Evolutionary conservation across 2,113 vertebrate genomes (phyloP).

Genomic region (Garra rufa): DNA sequence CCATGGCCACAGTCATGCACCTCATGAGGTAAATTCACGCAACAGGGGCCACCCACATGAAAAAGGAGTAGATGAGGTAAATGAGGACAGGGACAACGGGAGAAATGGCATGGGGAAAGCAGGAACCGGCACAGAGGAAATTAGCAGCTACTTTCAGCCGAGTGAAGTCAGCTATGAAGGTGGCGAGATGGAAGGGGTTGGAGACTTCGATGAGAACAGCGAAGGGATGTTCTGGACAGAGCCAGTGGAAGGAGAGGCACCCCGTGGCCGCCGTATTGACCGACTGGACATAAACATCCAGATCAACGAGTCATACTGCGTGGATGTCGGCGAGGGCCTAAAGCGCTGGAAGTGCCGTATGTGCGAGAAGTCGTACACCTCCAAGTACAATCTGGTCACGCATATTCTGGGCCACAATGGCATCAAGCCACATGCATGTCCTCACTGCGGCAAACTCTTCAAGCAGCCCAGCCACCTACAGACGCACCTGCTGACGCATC

Average conservation of each 20-base stretch:
- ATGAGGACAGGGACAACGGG: constrained; percentile 70
- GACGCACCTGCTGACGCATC: constrained; percentile 96
- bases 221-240: constrained; percentile 75
- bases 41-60: constrained; percentile 68
- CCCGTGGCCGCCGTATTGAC: constrained; percentile 87
- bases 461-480: constrained; percentile 98
- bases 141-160: constrained; percentile 81
- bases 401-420: constrained; percentile 98
- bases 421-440: constrained; percentile 95
- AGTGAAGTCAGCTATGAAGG: constrained; percentile 78
- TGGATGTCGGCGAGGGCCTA: constrained; percentile 91
- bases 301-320: constrained; percentile 96
- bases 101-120: constrained; percentile 73
- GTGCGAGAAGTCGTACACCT: constrained; percentile 98
- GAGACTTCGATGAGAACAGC: constrained; percentile 79
- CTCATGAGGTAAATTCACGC: constrained; percentile 57
- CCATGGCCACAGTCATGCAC: constrained; percentile 64
- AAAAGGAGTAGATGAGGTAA: constrained; percentile 55
- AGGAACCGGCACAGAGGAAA: constrained; percentile 72
- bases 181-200: constrained; percentile 75
- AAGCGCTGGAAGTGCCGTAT: constrained; percentile 98
- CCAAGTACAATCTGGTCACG: constrained; percentile 98
- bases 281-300: constrained; percentile 97
- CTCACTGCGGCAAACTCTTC: constrained; percentile 95
- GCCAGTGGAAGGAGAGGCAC: constrained; percentile 66